These are phyloP conservation scores for Gambusia affinis DNA, from an alignment of 2,113 vertebrate genomes.

Conservation along the genomic window DNA sequence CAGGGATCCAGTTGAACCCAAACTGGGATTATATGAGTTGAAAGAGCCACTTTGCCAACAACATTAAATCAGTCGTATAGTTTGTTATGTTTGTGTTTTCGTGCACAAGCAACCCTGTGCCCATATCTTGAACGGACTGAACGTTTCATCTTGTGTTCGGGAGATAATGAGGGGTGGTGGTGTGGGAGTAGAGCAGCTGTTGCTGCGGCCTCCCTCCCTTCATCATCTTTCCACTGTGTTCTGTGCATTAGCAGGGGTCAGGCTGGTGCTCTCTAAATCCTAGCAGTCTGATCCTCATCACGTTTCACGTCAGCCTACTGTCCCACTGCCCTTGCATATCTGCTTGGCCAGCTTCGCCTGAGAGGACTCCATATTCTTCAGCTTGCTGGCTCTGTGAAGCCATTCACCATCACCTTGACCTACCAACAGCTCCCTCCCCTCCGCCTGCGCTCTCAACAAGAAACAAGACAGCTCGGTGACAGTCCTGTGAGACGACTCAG, in stretches of 20 bases:
- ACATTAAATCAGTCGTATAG: conserved; percentile 56
- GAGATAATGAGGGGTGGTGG: too few species aligned
- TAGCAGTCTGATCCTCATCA: conserved; percentile 74
- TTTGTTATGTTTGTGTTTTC: conserved; percentile 6
- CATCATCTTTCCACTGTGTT: conserved; percentile 34
- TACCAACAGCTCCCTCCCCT: background rate
- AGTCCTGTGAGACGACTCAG: conserved; percentile 12
- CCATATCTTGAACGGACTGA: background rate
- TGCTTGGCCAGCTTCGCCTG: background rate
- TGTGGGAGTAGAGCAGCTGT: conserved; percentile 50
- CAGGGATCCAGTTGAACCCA: conserved; percentile 74
- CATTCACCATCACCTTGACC: conserved; percentile 1
- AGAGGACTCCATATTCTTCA: background rate
- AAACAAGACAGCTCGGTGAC: background rate
- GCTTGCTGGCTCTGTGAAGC: conserved; percentile 5
- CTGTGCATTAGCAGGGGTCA: conserved; percentile 61
- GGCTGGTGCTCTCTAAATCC: conserved; percentile 69
- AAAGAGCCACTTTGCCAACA: conserved; percentile 74
- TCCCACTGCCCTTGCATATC: conserved; percentile 59
- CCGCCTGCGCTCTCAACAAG: background rate
- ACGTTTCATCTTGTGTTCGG: background rate
- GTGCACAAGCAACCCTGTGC: background rate
- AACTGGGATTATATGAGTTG: conserved; percentile 66
- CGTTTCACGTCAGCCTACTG: conserved; percentile 73
- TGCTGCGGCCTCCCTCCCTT: conserved; percentile 27